Percentiles rank a stretch among this genome's conserved stretches.
phyloP scores from a whole-genome alignment of 23 tunicate species.

The Clavelina lepadiformis region DNA sequence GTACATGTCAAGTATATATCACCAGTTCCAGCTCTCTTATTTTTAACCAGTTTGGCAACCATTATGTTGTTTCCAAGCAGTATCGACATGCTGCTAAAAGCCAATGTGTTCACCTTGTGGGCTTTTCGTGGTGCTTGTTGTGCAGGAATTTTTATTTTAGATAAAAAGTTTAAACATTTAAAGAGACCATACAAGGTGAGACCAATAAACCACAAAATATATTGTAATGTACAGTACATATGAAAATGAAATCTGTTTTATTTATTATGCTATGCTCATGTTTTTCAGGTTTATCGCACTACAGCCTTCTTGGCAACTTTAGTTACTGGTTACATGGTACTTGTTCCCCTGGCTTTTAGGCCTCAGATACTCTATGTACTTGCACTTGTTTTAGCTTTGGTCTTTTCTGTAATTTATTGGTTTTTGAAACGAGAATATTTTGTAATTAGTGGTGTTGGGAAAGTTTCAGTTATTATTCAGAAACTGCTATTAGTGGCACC shows the following conservation, averaged over 20 bases:
- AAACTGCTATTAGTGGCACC: conserved; percentile 51
- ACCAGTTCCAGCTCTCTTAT: conserved; percentile 61
- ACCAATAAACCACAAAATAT: background rate
- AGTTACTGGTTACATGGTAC: conserved; percentile 34
- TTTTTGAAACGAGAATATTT: conserved; percentile 24
- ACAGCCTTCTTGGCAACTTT: conserved; percentile 57
- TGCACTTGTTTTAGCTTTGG: conserved; percentile 19
- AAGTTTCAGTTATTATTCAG: conserved; percentile 20
- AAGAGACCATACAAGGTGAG: conserved; percentile 76
- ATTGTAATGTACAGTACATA: background rate
- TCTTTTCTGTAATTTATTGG: conserved; percentile 28
- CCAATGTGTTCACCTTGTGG: conserved; percentile 58
- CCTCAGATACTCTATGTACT: conserved; percentile 66
- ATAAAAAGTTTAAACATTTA: conserved; percentile 35
- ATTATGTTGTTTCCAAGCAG: conserved; percentile 73
- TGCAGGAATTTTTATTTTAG: conserved; percentile 41
- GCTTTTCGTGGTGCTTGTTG: conserved; percentile 44
- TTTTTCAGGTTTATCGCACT: conserved; percentile 57
- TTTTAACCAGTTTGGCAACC: conserved; percentile 21
- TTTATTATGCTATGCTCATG: background rate
- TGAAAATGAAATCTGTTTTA: conserved; percentile 1
- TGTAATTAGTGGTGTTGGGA: conserved; percentile 58
- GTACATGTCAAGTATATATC: conserved; percentile 48
- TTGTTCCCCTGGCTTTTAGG: conserved; percentile 47
- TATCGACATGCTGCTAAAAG: conserved; percentile 66